Evolutionary conservation across 2,888 invertebrate species (phyloP).

Genomic region (Phorcus lineatus): DNA sequence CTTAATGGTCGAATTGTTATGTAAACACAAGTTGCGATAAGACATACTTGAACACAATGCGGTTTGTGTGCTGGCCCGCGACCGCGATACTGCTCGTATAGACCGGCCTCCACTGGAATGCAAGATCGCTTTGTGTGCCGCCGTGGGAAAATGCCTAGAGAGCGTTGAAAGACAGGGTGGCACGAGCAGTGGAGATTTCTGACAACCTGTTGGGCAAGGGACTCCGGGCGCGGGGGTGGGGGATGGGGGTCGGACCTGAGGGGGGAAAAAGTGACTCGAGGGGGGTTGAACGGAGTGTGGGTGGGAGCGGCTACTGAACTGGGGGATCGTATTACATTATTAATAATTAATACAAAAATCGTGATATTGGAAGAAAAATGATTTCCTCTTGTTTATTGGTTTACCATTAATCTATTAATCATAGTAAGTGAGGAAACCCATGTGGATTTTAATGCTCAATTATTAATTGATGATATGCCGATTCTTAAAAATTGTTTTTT

Average conservation of each 20-base stretch:
- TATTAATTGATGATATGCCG: too few species aligned
- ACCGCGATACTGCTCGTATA: conserved; percentile 20
- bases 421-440: too few species aligned
- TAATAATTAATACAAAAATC: too few species aligned
- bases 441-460: too few species aligned
- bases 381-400: too few species aligned
- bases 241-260: too few species aligned
- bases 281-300: not conserved
- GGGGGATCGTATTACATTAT: not conserved
- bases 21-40: conserved; percentile 33
- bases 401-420: too few species aligned
- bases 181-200: conserved; percentile 25
- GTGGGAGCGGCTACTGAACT: not conserved
- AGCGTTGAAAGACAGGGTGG: conserved; percentile 21
- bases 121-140: conserved; percentile 26
- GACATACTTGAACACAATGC: conserved; percentile 32
- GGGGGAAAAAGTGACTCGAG: not conserved
- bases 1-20: conserved; percentile 37
- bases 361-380: too few species aligned
- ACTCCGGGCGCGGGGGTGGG: not conserved
- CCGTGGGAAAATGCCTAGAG: conserved; percentile 31
- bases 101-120: conserved; percentile 28
- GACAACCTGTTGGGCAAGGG: conserved; percentile 13
- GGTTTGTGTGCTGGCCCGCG: conserved; percentile 30
- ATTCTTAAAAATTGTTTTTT: too few species aligned